Percentiles rank a stretch among this genome's conserved stretches.
Evolutionary conservation across 2,113 vertebrate genomes (phyloP).

Genomic region (Forbesichthys papilliferus): DNA sequence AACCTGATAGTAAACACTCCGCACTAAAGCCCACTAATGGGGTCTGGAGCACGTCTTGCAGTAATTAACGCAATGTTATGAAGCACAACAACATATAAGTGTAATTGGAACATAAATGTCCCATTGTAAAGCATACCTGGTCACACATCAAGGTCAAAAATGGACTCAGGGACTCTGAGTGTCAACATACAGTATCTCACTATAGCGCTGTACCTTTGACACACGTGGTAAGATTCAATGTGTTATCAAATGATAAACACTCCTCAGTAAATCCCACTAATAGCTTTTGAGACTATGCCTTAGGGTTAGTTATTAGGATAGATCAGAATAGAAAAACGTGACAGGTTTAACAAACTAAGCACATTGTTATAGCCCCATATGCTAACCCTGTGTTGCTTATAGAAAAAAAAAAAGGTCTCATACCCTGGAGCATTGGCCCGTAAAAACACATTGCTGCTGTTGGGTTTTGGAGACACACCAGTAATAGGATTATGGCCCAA

Average conservation of each 20-base stretch:
- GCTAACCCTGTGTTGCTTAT: not conserved
- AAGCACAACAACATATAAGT: conserved; percentile 9
- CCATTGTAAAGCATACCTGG: not conserved
- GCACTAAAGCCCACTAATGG: conserved; percentile 15
- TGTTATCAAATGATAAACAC: not conserved
- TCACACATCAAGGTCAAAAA: not conserved
- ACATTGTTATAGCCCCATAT: not conserved
- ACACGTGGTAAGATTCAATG: not conserved
- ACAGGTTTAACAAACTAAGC: not conserved
- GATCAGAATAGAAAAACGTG: not conserved
- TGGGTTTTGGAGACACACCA: conserved; percentile 4
- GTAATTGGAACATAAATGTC: conserved; percentile 14
- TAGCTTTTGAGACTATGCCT: not conserved
- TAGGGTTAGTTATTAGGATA: not conserved
- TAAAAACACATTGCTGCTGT: conserved; percentile 27
- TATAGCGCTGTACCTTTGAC: not conserved
- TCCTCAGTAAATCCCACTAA: not conserved
- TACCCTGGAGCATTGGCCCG: conserved; percentile 11
- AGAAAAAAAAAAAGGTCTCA: conserved; percentile 8
- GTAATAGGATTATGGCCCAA: conserved; percentile 13
- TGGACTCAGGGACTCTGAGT: not conserved
- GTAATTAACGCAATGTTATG: conserved; percentile 9
- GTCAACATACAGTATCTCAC: not conserved
- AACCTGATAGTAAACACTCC: conserved; percentile 18
- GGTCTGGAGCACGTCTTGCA: conserved; percentile 8